Percentiles rank a stretch among this genome's conserved stretches.
These are phyloP conservation scores for Acleris sparsana DNA, from an alignment of 2,888 invertebrate species.

Conservation along the genomic window DNA sequence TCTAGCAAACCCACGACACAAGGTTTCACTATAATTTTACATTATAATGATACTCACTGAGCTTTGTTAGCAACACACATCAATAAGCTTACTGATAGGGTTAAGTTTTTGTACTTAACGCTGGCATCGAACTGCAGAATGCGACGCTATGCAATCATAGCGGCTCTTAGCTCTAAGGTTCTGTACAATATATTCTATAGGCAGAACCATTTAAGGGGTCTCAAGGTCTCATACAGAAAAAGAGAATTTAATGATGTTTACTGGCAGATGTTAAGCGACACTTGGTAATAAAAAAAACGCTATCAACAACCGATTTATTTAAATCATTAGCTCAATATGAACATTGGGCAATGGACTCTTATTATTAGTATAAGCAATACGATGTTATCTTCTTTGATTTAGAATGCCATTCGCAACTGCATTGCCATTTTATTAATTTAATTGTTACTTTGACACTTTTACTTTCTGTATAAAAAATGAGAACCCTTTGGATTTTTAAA, in stretches of 20 bases:
- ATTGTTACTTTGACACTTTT: too few species aligned
- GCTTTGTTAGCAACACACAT: slow-evolving; percentile 59
- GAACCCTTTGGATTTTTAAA: neutral
- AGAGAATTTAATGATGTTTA: too few species aligned
- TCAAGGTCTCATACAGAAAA: slow-evolving; percentile 12
- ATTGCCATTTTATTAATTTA: too few species aligned
- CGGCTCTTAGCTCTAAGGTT: slow-evolving; percentile 40
- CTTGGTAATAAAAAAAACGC: too few species aligned
- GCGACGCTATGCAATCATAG: slow-evolving; percentile 47
- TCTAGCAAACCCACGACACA: too few species aligned
- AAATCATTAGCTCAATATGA: too few species aligned
- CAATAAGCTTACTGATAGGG: slow-evolving; percentile 64
- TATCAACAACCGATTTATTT: too few species aligned
- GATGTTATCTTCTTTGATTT: too few species aligned
- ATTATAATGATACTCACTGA: neutral
- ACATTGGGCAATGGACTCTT: too few species aligned
- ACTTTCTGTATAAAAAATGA: slow-evolving; percentile 8
- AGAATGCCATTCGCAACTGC: too few species aligned
- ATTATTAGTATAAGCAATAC: too few species aligned
- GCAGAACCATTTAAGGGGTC: neutral
- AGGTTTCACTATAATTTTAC: neutral
- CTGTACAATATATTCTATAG: neutral
- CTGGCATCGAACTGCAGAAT: slow-evolving; percentile 42
- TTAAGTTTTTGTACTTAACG: slow-evolving; percentile 39
- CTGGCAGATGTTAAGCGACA: too few species aligned